Conservation (phyloP, 2,113 vertebrate species). For the Mugil cephalus region DNA sequence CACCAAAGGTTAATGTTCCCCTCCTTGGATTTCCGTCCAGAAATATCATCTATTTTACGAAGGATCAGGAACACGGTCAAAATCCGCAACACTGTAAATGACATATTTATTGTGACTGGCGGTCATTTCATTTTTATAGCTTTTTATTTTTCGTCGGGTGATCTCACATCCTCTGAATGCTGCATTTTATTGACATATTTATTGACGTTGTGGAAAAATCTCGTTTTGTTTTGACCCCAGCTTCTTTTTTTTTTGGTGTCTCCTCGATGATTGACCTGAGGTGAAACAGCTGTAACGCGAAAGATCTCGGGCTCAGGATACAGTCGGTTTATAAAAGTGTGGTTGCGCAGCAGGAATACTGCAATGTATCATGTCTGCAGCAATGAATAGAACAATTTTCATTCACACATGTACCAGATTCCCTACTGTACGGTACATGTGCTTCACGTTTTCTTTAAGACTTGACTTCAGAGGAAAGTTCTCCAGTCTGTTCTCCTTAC, state of each 20-base stretch:
- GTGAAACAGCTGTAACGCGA: slow-evolving; percentile 53
- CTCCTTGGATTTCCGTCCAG: slow-evolving; percentile 5
- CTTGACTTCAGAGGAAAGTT: slow-evolving; percentile 74
- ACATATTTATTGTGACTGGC: slow-evolving; percentile 57
- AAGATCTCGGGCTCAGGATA: slow-evolving; percentile 37
- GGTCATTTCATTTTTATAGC: slow-evolving; percentile 47
- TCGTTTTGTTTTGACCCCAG: slow-evolving; percentile 47
- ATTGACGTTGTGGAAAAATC: slow-evolving; percentile 56
- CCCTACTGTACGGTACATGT: slow-evolving; percentile 76
- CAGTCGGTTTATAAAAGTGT: slow-evolving; percentile 44
- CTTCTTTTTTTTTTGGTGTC: slow-evolving; percentile 11
- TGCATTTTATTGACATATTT: slow-evolving; percentile 56
- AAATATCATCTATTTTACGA: slow-evolving; percentile 51
- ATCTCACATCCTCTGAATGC: slow-evolving; percentile 59
- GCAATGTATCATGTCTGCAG: slow-evolving; percentile 71
- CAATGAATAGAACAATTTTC: slow-evolving; percentile 68
- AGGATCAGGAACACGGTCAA: slow-evolving; percentile 32
- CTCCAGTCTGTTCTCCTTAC: slow-evolving; percentile 75
- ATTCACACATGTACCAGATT: slow-evolving; percentile 75
- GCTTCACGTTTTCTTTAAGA: slow-evolving; percentile 79
- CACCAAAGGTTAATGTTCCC: slow-evolving; percentile 1
- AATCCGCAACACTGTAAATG: slow-evolving; percentile 41
- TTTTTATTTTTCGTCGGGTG: slow-evolving; percentile 36
- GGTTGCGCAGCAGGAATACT: slow-evolving; percentile 60
- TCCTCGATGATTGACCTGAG: slow-evolving; percentile 28